Evolutionary conservation across 2,888 invertebrate species (phyloP), one percentile per base, ranked within the genome.

Genomic region (Xestoiulus laeticollis): DNA sequence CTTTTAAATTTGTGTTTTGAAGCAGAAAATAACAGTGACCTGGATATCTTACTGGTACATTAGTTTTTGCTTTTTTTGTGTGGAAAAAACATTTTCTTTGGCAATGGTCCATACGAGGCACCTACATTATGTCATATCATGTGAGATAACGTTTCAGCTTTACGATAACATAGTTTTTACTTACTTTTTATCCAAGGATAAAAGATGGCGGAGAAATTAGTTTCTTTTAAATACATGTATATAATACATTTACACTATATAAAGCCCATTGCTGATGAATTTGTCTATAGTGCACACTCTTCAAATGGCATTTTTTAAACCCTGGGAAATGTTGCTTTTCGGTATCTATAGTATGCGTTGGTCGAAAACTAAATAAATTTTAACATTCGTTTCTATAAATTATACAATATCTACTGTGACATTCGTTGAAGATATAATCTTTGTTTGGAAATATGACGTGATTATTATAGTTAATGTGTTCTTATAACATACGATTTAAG

Each of bases 1-100:
- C 78, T 78, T 78, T 78, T 78, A 78, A 78, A 78, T 78, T 30
- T 78, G 78, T 78, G 30, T 78, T 30, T 26, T 78, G 78, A 78
- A 14, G 78, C 78, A 30, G 78, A 78, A 78, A 78, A 78, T 78
- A 59, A 59, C 22, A 78, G 78, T 78, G 78, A 78, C 78, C 78
- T 30, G 30, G 78, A 78, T 78, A 26, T 30, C 6, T 30, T 78
- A 30, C 30, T 78, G 30, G 12, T 78, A 68, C 26, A 26, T 68
- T 68, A 68, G 68, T n/a, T 68, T 26, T 26, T 68, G 68, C 22
- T 22, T 68, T 68, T 68, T 26, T 26, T 22, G 5, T 38, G 3
- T 38, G 6, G 48, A 68, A 26, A 38, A 68, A 10, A 12, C 26
- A 68, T 68, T 26, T 26, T 68, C 26, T 59, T n/a, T 59, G 8